phyloP scores from a whole-genome alignment of 2,888 invertebrate species.

The Uloborus plumipes region DNA sequence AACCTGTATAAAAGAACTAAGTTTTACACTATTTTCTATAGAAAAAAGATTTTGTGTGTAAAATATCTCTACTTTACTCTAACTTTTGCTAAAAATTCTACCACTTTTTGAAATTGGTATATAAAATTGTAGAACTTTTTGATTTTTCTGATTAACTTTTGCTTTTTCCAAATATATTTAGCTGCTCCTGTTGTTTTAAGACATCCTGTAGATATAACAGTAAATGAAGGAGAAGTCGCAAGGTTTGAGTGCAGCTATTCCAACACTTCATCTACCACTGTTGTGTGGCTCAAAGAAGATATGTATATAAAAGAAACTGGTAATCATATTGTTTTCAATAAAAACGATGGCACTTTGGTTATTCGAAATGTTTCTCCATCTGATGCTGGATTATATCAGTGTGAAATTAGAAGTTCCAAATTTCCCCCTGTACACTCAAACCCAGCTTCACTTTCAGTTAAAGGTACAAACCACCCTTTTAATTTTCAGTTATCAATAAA shows the following conservation, averaged over 20 bases:
- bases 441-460: slow-evolving; percentile 76
- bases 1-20: too few relatives aligned
- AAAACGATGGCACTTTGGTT: slow-evolving; percentile 75
- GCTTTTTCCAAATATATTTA: slow-evolving; percentile 67
- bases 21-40: too few relatives aligned
- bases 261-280: slow-evolving; percentile 74
- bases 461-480: slow-evolving; percentile 72
- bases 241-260: slow-evolving; percentile 76
- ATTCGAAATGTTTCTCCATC: slow-evolving; percentile 74
- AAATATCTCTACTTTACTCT: not conserved
- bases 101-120: not conserved
- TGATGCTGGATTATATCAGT: slow-evolving; percentile 79
- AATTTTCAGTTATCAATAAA: not conserved
- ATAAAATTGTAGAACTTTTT: not conserved
- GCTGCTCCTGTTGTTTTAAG: slow-evolving; percentile 76
- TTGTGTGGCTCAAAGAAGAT: slow-evolving; percentile 81
- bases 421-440: slow-evolving; percentile 76
- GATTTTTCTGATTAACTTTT: not conserved
- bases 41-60: too few relatives aligned
- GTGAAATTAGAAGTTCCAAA: slow-evolving; percentile 78
- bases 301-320: slow-evolving; percentile 73
- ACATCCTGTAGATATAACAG: slow-evolving; percentile 75
- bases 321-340: slow-evolving; percentile 68
- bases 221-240: slow-evolving; percentile 79
- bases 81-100: too few relatives aligned